Evolutionary conservation across 2,797 vertebrate genomes (phyloP).

Genomic region (Rhincodon typus): DNA sequence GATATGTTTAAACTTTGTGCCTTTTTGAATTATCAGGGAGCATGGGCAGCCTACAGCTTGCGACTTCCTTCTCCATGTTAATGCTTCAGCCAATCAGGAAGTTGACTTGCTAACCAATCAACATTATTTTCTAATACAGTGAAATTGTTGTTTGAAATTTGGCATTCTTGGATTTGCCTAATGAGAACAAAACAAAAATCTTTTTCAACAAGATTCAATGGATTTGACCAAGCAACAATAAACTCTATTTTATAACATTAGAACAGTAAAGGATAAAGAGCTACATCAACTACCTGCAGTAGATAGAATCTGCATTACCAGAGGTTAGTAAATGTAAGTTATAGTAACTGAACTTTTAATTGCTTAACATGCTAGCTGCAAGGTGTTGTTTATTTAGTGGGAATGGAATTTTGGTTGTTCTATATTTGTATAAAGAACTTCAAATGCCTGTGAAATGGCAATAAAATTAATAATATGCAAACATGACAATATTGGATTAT

Average conservation of each 20-base stretch:
- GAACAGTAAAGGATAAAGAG: no score
- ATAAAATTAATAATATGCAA: not conserved
- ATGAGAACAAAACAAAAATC: no score
- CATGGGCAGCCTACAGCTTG: no score
- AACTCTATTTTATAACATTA: no score
- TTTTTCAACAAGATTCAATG: no score
- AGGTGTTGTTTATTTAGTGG: not conserved
- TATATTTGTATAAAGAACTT: not conserved
- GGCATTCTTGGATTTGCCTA: not conserved
- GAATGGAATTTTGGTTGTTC: not conserved
- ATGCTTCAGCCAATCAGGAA: no score
- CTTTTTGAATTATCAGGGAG: not conserved
- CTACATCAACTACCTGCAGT: not conserved
- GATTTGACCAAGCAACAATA: no score
- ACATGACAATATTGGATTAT: not conserved
- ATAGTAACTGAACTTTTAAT: not conserved
- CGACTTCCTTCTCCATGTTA: no score
- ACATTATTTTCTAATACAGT: not conserved
- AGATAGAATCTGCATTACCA: not conserved
- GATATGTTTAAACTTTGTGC: not conserved
- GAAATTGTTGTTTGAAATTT: not conserved
- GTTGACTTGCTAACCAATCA: not conserved
- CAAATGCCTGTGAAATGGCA: not conserved
- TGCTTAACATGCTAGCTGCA: not conserved
- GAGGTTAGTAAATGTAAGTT: not conserved